Conservation (phyloP, 2,888 invertebrate species). For the Spialia ferax region DNA sequence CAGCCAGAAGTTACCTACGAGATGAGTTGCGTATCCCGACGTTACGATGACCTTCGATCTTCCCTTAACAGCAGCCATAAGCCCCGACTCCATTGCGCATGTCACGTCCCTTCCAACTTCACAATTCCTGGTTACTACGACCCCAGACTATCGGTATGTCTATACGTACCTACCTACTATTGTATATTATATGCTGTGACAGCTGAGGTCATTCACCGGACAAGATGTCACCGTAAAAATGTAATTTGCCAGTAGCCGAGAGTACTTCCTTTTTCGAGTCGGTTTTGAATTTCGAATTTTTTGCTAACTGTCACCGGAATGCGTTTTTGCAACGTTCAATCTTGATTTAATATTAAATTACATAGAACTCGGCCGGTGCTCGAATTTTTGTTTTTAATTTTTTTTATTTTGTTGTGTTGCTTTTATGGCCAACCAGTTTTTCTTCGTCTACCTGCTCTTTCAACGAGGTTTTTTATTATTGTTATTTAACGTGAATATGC, state of each 20-base stretch:
- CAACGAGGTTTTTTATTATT: too few species aligned
- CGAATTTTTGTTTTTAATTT: neutral
- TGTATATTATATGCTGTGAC: conserved; percentile 22
- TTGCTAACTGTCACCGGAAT: conserved; percentile 1
- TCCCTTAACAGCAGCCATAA: conserved; percentile 41
- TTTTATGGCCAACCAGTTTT: too few species aligned
- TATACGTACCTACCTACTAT: too few species aligned
- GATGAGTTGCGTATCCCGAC: neutral
- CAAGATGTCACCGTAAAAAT: conserved; percentile 42
- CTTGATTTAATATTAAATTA: neutral
- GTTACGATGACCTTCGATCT: conserved; percentile 26
- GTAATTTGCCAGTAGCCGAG: conserved; percentile 23
- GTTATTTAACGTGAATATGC: too few species aligned
- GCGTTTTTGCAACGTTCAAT: conserved; percentile 19
- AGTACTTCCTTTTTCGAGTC: conserved; percentile 5
- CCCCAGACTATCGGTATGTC: neutral
- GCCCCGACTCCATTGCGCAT: conserved; percentile 66
- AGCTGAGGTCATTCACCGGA: conserved; percentile 56
- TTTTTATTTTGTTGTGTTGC: neutral
- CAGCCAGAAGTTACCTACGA: neutral
- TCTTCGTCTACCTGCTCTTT: too few species aligned
- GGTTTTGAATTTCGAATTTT: conserved; percentile 20
- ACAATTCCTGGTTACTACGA: conserved; percentile 34
- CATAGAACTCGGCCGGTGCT: neutral
- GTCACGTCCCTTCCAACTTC: conserved; percentile 59